Evolutionary conservation across 1,140 invertebrate genomes (phyloP).

Genomic region (Papilio polyxenes): DNA sequence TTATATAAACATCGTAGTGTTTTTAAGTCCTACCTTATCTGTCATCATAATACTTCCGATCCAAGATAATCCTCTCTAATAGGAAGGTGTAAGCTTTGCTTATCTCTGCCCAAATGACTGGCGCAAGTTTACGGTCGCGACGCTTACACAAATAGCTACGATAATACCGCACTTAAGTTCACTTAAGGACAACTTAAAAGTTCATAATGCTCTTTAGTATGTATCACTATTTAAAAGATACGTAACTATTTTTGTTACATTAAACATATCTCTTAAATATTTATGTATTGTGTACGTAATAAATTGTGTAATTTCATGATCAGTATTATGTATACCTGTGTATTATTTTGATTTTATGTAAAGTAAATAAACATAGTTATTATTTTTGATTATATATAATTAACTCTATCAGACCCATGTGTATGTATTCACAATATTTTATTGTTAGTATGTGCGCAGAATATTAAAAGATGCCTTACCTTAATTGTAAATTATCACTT

Average conservation of each 20-base stretch:
- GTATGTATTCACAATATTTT: not conserved
- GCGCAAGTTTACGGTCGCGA: slow-evolving; percentile 51
- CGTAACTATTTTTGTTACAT: not conserved
- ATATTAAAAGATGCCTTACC: not conserved
- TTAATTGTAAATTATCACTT: slow-evolving; percentile 24
- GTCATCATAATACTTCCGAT: not conserved
- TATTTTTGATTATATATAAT: not conserved
- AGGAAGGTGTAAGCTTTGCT: slow-evolving; percentile 40
- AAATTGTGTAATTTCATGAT: not conserved
- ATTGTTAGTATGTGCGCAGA: not conserved
- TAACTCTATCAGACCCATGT: not conserved
- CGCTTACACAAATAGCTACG: slow-evolving; percentile 47
- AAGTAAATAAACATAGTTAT: not conserved
- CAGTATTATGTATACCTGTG: not conserved
- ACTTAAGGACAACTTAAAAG: slow-evolving; percentile 6
- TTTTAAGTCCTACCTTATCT: slow-evolving; percentile 11
- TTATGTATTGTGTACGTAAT: not conserved
- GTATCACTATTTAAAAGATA: not conserved
- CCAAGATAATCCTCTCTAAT: slow-evolving; percentile 38
- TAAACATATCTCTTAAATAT: not conserved
- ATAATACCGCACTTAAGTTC: slow-evolving; percentile 42
- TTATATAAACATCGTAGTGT: not conserved
- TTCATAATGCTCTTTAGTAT: slow-evolving; percentile 2
- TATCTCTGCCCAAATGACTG: slow-evolving; percentile 40
- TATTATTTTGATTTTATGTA: not conserved